Base-by-base conservation (phyloP, 2,113 vertebrate species). In the Physeter macrocephalus region DNA sequence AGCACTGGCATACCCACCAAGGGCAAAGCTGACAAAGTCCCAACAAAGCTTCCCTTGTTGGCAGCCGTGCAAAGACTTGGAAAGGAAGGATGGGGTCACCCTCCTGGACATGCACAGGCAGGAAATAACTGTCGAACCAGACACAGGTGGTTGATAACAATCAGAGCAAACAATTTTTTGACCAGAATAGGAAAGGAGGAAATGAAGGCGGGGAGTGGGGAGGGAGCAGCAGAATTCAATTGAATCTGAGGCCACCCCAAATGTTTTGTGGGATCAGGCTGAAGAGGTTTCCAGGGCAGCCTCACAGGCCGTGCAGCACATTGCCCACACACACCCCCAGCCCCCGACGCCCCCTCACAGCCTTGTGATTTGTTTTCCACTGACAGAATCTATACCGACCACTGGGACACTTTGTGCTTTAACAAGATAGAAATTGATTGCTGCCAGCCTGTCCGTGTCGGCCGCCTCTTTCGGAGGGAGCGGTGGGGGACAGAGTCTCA, bases 101-200 rank as follows among this genome's bases (percentile, higher is more conserved):
- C 90, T 97, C 85, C 82, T 90, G 88, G 94, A 96, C 96, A 80
- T 23, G 92, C 84, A 75, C 78, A 78, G 97, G 95, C 93, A 90
- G 97, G 96, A 98, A 97, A 93, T 97, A 95, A 95, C 71, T 18
- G 96, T 93, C 92, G 93, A 96, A 96, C 75, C 94, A 97, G 97
- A 97, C 96, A 95, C 97, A 97, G 96, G 97, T 97, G 96, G 96
- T 96, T 97, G 98, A 98, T 98, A 97, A 97, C 96, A 94, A 98
- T 97, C 98, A 96, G 88, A 90, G 84, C 94, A 98, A 97, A 98
- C 97, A 92, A 67, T 87, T 75, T 94, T 95, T 95, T 94, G 52
- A 96, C 61, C 75, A 95, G 81, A 96, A 95, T 75, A 93, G 80
- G 97, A 91, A 96, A 96, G 82, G 90, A 96, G 93, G 97, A 95